phyloP scores from a whole-genome alignment of 2,888 invertebrate species.

The Epirrhoe alternata region DNA sequence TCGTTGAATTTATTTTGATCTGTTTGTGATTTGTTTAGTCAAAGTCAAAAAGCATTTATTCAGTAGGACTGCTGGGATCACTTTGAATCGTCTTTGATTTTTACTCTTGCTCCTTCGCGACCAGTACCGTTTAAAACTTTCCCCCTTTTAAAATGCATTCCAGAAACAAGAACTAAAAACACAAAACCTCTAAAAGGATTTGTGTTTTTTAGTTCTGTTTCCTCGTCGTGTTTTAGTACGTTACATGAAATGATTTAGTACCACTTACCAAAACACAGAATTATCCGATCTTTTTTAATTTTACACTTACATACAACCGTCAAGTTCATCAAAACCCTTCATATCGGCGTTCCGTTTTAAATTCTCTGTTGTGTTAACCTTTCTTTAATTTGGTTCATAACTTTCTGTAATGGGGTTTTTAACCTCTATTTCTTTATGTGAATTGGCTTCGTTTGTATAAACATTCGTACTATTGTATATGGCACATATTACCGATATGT shows the following conservation, averaged over 20 bases:
- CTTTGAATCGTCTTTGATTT: too few species aligned
- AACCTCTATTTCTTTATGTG: constrained; percentile 19
- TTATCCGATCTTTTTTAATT: background rate
- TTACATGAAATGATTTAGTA: background rate
- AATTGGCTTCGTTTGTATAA: constrained; percentile 19
- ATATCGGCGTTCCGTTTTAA: constrained; percentile 10
- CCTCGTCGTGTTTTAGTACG: too few species aligned
- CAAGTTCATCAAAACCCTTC: constrained; percentile 5
- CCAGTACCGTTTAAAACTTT: background rate
- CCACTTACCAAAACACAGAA: too few species aligned
- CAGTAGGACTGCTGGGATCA: too few species aligned
- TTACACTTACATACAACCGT: background rate
- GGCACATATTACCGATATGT: background rate
- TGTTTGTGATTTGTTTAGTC: background rate
- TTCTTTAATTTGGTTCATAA: constrained; percentile 17
- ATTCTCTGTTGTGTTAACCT: constrained; percentile 12
- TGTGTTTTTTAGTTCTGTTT: too few species aligned
- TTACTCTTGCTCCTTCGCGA: too few species aligned
- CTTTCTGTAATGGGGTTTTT: constrained; percentile 24
- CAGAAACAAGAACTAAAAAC: too few species aligned
- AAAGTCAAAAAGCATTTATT: too few species aligned
- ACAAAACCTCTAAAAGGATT: too few species aligned
- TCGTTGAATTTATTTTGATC: constrained; percentile 1
- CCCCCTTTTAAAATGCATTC: background rate
- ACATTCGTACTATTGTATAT: constrained; percentile 13